These are phyloP conservation scores for Plutella xylostella DNA, from an alignment of 2,888 invertebrate species.

Conservation along the genomic window DNA sequence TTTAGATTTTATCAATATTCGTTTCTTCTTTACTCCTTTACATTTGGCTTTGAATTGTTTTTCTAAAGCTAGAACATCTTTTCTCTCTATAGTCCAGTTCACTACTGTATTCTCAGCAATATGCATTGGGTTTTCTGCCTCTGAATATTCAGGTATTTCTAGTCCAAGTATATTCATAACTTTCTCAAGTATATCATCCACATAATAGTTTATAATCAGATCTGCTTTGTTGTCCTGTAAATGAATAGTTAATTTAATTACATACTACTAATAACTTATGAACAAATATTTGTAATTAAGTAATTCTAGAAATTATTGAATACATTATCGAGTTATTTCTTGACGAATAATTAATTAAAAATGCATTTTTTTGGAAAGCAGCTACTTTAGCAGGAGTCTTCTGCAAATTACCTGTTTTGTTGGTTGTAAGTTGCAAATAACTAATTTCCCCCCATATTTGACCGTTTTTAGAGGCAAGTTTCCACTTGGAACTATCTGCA, in stretches of 20 bases:
- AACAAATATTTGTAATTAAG: no score
- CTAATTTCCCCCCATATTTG: slow-evolving; percentile 88
- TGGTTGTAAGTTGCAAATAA: slow-evolving; percentile 96
- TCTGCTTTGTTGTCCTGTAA: slow-evolving; percentile 91
- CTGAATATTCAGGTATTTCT: slow-evolving; percentile 78
- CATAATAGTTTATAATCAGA: slow-evolving; percentile 88
- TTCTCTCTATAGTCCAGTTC: slow-evolving; percentile 80
- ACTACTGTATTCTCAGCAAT: slow-evolving; percentile 48
- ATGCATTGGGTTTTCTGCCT: slow-evolving; percentile 75
- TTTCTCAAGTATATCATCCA: slow-evolving; percentile 83
- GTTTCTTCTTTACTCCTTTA: slow-evolving; percentile 58
- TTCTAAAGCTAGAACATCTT: slow-evolving; percentile 71
- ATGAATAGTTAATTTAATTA: background rate
- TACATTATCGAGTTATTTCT: no score
- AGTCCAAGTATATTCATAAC: slow-evolving; percentile 80
- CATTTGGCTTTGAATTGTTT: slow-evolving; percentile 64
- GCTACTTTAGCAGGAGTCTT: no score
- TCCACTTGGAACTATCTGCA: slow-evolving; percentile 98
- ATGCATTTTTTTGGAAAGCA: no score
- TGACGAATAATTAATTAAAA: no score
- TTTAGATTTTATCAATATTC: slow-evolving; percentile 43
- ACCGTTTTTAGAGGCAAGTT: slow-evolving; percentile 89
- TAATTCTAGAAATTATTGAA: no score
- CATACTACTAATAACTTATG: no score
- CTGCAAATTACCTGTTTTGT: slow-evolving; percentile 96